These are phyloP conservation scores for Toxonevra muliebris DNA, from an alignment of 2,888 invertebrate species.

Conservation along the genomic window DNA sequence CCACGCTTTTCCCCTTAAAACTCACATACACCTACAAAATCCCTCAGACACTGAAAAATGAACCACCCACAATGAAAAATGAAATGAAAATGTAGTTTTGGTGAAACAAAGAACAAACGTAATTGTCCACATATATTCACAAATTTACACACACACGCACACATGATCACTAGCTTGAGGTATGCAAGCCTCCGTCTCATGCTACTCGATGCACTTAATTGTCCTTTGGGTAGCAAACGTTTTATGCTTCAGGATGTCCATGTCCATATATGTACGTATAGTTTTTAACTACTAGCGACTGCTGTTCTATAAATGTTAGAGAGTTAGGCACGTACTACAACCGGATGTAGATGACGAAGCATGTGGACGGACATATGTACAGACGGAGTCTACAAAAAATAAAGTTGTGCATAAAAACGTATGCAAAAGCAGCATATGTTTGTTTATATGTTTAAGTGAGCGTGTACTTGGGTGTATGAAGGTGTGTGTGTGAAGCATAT, in stretches of 20 bases:
- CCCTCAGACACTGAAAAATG: not conserved
- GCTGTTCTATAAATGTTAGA: not conserved
- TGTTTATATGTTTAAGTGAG: no score
- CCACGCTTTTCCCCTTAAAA: slow-evolving; percentile 14
- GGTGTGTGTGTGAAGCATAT: not conserved
- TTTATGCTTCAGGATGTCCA: not conserved
- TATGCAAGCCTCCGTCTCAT: not conserved
- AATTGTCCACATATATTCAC: slow-evolving; percentile 27
- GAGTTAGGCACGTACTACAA: not conserved
- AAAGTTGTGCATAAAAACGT: not conserved
- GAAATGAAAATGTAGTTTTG: slow-evolving; percentile 28
- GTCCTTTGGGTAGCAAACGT: not conserved
- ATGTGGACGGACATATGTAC: not conserved
- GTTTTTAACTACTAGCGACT: not conserved
- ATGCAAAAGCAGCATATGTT: not conserved
- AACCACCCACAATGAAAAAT: slow-evolving; percentile 18
- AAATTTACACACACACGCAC: not conserved
- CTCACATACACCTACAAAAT: slow-evolving; percentile 11
- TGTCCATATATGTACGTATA: not conserved
- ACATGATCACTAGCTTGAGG: not conserved
- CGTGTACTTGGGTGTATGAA: not conserved
- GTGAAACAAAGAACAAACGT: slow-evolving; percentile 31
- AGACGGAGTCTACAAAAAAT: not conserved
- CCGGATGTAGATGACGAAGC: not conserved
- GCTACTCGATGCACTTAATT: slow-evolving; percentile 16